phyloP scores from a whole-genome alignment of 2,113 vertebrate genomes.

The Phrynosoma blainvillii region DNA sequence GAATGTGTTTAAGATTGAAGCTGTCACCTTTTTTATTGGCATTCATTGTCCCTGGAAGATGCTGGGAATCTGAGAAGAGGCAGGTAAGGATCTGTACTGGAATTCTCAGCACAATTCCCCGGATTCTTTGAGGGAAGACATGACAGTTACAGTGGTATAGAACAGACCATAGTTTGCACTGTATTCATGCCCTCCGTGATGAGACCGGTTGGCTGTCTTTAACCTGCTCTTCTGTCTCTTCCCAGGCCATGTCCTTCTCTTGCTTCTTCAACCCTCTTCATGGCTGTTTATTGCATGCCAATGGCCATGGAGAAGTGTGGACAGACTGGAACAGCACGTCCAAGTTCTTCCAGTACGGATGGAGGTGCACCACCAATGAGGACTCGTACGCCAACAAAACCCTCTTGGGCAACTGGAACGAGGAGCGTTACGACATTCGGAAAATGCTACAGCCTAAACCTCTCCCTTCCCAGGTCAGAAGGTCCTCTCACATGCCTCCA shows the following conservation, averaged over 20 bases:
- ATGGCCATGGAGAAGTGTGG: slow-evolving; percentile 77
- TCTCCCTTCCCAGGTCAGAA: slow-evolving; percentile 74
- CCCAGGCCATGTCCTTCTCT: slow-evolving; percentile 48
- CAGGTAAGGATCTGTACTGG: background rate
- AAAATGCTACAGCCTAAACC: slow-evolving; percentile 65
- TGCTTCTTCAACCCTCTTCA: slow-evolving; percentile 49
- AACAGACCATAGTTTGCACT: background rate
- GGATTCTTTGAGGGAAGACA: background rate
- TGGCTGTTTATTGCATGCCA: slow-evolving; percentile 67
- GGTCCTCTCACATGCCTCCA: background rate
- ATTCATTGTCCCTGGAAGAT: background rate
- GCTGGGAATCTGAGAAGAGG: too few species aligned
- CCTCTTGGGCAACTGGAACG: slow-evolving; percentile 78
- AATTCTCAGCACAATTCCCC: background rate
- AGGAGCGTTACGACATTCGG: slow-evolving; percentile 68
- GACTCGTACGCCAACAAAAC: slow-evolving; percentile 69
- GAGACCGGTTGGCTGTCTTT: background rate
- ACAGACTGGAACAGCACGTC: slow-evolving; percentile 56
- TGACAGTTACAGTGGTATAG: background rate
- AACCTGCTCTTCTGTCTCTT: slow-evolving; percentile 17
- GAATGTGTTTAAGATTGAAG: background rate
- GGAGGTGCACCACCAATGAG: slow-evolving; percentile 75
- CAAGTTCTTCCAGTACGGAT: slow-evolving; percentile 77
- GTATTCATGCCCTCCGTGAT: background rate
- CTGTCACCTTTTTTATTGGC: background rate